These are phyloP conservation scores for Charanyca ferruginea DNA, from an alignment of 2,888 invertebrate genomes.

Conservation along the genomic window DNA sequence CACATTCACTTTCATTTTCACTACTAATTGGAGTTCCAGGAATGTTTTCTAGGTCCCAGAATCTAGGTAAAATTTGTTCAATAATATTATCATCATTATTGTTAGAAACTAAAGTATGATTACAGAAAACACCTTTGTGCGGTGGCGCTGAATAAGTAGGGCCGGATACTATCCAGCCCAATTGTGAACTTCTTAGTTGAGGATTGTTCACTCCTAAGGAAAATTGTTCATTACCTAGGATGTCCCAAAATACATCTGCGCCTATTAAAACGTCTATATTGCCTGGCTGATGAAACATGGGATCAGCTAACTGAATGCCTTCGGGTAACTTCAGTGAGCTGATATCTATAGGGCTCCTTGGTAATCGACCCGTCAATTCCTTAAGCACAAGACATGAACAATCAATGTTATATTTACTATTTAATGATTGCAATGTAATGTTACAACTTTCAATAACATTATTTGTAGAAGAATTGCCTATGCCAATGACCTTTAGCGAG, in stretches of 20 bases:
- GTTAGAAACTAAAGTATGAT: constrained; percentile 13
- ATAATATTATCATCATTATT: constrained; percentile 8
- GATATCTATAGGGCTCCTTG: constrained; percentile 13
- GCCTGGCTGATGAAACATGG: constrained; percentile 20
- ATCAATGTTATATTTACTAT: constrained; percentile 1
- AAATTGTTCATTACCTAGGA: constrained; percentile 18
- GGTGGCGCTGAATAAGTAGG: background rate
- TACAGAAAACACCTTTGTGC: constrained; percentile 3
- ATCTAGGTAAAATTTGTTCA: constrained; percentile 13
- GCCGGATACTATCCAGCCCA: constrained; percentile 37
- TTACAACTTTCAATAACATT: constrained; percentile 14
- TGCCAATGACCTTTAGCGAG: constrained; percentile 16
- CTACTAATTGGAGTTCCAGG: background rate
- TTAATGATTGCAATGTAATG: background rate
- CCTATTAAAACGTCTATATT: constrained; percentile 7
- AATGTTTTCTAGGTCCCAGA: constrained; percentile 35
- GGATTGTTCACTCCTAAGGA: constrained; percentile 6
- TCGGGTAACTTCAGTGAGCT: constrained; percentile 5
- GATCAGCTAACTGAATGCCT: constrained; percentile 33
- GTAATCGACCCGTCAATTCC: no score
- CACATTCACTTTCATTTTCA: constrained; percentile 37
- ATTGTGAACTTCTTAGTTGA: constrained; percentile 8
- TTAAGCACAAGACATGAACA: constrained; percentile 49
- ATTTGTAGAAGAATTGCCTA: constrained; percentile 7
- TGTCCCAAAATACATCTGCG: constrained; percentile 21